phyloP scores from a whole-genome alignment of 2,888 invertebrate genomes.

The Drosophila limbata region DNA sequence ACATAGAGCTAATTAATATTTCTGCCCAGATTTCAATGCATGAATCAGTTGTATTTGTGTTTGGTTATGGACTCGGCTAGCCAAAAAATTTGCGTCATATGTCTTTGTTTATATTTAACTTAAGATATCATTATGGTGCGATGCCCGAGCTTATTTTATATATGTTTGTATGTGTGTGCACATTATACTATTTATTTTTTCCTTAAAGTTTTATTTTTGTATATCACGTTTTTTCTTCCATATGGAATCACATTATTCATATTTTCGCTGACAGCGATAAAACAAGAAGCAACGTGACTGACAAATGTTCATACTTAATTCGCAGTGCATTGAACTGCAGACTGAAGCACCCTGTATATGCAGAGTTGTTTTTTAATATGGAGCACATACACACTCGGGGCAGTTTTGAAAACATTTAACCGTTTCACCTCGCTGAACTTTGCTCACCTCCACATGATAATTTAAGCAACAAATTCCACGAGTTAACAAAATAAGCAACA shows the following conservation, averaged over 20 bases:
- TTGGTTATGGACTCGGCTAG: constrained; percentile 10
- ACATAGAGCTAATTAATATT: constrained; percentile 2
- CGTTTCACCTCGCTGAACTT: constrained; percentile 83
- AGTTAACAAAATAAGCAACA: constrained; percentile 36
- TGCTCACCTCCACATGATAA: constrained; percentile 55
- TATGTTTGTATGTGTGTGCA: not conserved
- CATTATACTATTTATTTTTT: constrained; percentile 23
- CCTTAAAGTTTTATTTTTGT: constrained; percentile 22
- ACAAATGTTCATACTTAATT: constrained; percentile 26
- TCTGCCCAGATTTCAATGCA: not conserved
- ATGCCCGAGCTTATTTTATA: constrained; percentile 27
- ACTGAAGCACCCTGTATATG: constrained; percentile 50
- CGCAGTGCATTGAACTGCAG: constrained; percentile 14
- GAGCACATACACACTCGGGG: constrained; percentile 50
- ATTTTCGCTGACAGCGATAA: constrained; percentile 62
- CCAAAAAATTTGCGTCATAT: constrained; percentile 2
- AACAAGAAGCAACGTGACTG: constrained; percentile 40
- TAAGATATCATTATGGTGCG: constrained; percentile 36
- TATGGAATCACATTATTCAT: constrained; percentile 62
- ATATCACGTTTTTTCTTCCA: constrained; percentile 43
- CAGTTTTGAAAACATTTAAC: constrained; percentile 81
- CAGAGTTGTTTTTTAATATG: constrained; percentile 25
- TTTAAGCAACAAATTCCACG: constrained; percentile 73
- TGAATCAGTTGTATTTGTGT: constrained; percentile 22
- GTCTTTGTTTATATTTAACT: constrained; percentile 16